A percentile compares a stretch with the other conserved stretches of the same genome.
phyloP scores from a whole-genome alignment of 2,113 vertebrate species.

The Crotophaga sulcirostris region DNA sequence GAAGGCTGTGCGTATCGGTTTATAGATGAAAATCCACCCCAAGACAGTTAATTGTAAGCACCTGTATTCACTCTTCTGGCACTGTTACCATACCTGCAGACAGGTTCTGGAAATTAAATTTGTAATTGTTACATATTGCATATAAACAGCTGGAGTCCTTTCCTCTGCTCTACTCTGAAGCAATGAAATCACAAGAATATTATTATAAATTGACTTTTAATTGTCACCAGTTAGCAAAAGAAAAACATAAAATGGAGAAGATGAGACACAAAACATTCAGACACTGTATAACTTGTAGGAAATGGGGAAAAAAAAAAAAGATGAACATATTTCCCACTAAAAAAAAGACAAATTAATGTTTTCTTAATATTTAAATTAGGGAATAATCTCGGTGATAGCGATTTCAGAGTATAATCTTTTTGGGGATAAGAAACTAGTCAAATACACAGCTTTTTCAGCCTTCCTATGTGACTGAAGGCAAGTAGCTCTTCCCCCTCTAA shows the following conservation, averaged over 20 bases:
- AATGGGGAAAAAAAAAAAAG: neutral
- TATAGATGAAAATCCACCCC: neutral
- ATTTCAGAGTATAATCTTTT: neutral
- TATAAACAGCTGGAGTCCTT: slow-evolving; percentile 71
- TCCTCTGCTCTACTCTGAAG: slow-evolving; percentile 56
- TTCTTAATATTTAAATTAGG: neutral
- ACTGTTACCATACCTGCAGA: slow-evolving; percentile 57
- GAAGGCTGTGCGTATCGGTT: neutral
- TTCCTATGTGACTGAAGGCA: neutral
- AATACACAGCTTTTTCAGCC: neutral
- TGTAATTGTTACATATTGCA: slow-evolving; percentile 68
- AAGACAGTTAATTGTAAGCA: neutral
- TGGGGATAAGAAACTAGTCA: neutral
- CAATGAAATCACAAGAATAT: slow-evolving; percentile 66
- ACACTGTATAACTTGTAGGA: neutral
- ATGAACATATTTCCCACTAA: neutral
- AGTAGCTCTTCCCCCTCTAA: neutral
- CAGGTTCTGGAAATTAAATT: slow-evolving; percentile 71
- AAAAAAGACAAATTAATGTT: neutral
- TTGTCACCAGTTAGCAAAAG: slow-evolving; percentile 34
- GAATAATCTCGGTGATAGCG: neutral
- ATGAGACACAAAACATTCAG: slow-evolving; percentile 2
- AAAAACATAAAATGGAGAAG: neutral
- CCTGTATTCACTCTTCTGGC: slow-evolving; percentile 33
- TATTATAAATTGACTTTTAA: slow-evolving; percentile 37